Conservation (phyloP, 1,140 invertebrate species). For the Drosophila pseudoobscura region DNA sequence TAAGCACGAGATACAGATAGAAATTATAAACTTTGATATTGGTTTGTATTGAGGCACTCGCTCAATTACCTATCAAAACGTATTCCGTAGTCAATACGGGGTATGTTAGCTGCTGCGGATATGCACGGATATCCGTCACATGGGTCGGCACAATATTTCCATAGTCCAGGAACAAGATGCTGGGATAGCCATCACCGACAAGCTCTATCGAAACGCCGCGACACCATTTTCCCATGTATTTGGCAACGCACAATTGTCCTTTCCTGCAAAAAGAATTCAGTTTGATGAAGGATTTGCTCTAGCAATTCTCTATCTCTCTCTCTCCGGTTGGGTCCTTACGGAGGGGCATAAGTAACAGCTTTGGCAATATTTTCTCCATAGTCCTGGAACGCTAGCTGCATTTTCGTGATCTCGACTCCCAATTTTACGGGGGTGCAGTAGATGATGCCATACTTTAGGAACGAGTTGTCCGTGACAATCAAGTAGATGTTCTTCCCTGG, state of each 20-base stretch:
- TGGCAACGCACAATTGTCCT: conserved; percentile 64
- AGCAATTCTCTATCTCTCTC: background rate
- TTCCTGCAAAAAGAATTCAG: conserved; percentile 26
- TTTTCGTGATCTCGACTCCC: conserved; percentile 57
- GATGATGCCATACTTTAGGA: conserved; percentile 55
- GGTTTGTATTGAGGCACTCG: too few species aligned
- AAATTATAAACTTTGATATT: too few species aligned
- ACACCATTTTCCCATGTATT: conserved; percentile 71
- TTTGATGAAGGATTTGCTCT: background rate
- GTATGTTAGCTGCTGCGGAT: conserved; percentile 65
- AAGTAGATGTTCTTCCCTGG: conserved; percentile 56
- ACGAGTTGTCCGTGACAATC: conserved; percentile 70
- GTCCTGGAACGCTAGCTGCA: conserved; percentile 61
- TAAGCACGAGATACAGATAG: background rate
- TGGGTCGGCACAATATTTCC: conserved; percentile 62
- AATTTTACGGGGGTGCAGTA: conserved; percentile 57
- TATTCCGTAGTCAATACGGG: conserved; percentile 64
- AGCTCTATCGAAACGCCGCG: conserved; percentile 68
- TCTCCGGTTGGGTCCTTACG: conserved; percentile 32
- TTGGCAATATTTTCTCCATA: conserved; percentile 57
- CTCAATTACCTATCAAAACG: conserved; percentile 46
- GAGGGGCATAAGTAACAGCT: conserved; percentile 42
- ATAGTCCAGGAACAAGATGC: conserved; percentile 76
- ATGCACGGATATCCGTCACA: conserved; percentile 63
- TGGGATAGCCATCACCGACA: conserved; percentile 76